These are phyloP conservation scores for Betta splendens DNA, from an alignment of 2,797 vertebrate species.

Conservation along the genomic window DNA sequence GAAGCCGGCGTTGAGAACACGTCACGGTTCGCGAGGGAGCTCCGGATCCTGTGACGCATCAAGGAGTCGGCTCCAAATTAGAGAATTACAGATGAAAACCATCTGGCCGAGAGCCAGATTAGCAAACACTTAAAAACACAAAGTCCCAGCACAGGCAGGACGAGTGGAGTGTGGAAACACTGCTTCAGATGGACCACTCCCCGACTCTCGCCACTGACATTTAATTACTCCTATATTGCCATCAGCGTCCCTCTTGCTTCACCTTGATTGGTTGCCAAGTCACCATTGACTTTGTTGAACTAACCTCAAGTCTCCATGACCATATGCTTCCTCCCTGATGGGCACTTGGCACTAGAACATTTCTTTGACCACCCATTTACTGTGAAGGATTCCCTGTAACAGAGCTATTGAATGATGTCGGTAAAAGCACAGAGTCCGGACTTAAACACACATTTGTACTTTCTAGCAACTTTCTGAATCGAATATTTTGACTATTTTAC, in stretches of 20 bases:
- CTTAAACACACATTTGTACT: too few relatives aligned
- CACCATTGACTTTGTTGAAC: slow-evolving; percentile 67
- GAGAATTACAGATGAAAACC: slow-evolving; percentile 51
- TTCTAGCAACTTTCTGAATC: too few relatives aligned
- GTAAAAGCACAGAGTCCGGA: background rate
- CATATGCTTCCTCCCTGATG: slow-evolving; percentile 63
- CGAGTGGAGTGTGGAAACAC: slow-evolving; percentile 51
- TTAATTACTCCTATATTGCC: slow-evolving; percentile 68
- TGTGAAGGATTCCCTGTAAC: slow-evolving; percentile 28
- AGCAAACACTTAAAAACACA: slow-evolving; percentile 43
- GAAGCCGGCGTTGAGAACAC: slow-evolving; percentile 35
- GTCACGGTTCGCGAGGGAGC: slow-evolving; percentile 30
- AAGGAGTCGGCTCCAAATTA: slow-evolving; percentile 41
- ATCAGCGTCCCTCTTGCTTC: slow-evolving; percentile 52
- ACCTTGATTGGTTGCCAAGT: slow-evolving; percentile 71
- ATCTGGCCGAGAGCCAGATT: slow-evolving; percentile 51
- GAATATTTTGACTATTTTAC: too few relatives aligned
- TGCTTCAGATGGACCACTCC: slow-evolving; percentile 56
- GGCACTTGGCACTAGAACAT: slow-evolving; percentile 49
- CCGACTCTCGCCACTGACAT: slow-evolving; percentile 60
- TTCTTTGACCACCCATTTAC: slow-evolving; percentile 45
- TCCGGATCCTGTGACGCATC: slow-evolving; percentile 39
- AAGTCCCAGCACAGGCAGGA: slow-evolving; percentile 43
- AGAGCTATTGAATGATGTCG: slow-evolving; percentile 10
- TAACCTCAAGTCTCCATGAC: slow-evolving; percentile 58